Evolutionary conservation across 2,113 vertebrate species (phyloP).

Genomic region (Chionodraco myersi): DNA sequence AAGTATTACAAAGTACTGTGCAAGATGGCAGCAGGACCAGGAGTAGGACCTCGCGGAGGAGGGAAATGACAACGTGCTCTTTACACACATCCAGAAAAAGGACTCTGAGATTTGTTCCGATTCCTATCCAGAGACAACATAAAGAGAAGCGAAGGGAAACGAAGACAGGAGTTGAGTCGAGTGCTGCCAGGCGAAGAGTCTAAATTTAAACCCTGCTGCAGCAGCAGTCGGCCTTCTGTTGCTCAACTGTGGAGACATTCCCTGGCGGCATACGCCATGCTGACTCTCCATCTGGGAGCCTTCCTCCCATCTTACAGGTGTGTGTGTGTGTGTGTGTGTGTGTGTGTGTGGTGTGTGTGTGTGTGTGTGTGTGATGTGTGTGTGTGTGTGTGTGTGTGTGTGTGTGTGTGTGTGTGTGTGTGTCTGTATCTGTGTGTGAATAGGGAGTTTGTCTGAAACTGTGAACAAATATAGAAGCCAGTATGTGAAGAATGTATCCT

Average conservation of each 20-base stretch:
- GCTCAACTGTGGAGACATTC: conserved; percentile 43
- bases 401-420: conserved; percentile 47
- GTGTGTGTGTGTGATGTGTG: conserved; percentile 38
- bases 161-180: conserved; percentile 10
- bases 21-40: conserved; percentile 17
- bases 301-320: conserved; percentile 43
- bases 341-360: conserved; percentile 20
- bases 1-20: conserved; percentile 2
- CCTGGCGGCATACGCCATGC: conserved; percentile 24
- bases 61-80: conserved; percentile 2
- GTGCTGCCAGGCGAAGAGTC: conserved; percentile 30
- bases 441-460: background rate
- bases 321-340: conserved; percentile 30
- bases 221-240: conserved; percentile 49
- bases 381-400: conserved; percentile 20
- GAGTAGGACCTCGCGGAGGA: background rate
- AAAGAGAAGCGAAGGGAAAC: conserved; percentile 6
- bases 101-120: conserved; percentile 17
- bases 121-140: conserved; percentile 28
- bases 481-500: background rate
- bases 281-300: conserved; percentile 59
- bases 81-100: conserved; percentile 5
- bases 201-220: conserved; percentile 63
- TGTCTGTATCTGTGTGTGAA: conserved; percentile 21
- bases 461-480: background rate